Conservation (phyloP, 1,140 invertebrate species). For the Propsilocerus akamusi region DNA sequence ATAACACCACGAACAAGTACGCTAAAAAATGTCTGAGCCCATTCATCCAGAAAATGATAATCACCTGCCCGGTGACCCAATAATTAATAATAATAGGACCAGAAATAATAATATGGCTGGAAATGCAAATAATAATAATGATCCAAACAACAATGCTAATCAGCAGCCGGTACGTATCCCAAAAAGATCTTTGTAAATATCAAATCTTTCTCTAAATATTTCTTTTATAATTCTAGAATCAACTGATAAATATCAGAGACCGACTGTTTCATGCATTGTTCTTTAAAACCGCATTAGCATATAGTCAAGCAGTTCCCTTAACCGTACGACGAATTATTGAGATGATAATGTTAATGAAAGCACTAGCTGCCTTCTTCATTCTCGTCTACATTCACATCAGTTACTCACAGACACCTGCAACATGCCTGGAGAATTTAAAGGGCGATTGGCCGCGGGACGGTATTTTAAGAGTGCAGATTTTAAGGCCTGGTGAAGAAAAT, state of each 20-base stretch:
- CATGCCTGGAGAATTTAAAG: slow-evolving; percentile 79
- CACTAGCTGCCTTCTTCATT: slow-evolving; percentile 73
- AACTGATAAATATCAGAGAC: slow-evolving; percentile 69
- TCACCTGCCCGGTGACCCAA: slow-evolving; percentile 26
- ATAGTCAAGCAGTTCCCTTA: slow-evolving; percentile 69
- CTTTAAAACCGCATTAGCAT: slow-evolving; percentile 74
- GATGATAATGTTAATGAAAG: slow-evolving; percentile 78
- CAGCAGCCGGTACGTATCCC: too few relatives aligned
- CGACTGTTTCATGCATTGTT: slow-evolving; percentile 91
- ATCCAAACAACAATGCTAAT: not conserved
- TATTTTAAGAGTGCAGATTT: slow-evolving; percentile 85
- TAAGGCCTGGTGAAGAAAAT: slow-evolving; percentile 45
- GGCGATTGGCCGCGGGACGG: slow-evolving; percentile 78
- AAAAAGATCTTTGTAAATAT: too few relatives aligned
- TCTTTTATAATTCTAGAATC: slow-evolving; percentile 32
- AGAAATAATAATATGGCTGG: slow-evolving; percentile 30
- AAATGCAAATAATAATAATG: not conserved
- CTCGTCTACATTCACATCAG: slow-evolving; percentile 89
- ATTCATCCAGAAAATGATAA: slow-evolving; percentile 33
- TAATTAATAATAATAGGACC: slow-evolving; percentile 31
- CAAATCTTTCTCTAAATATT: not conserved
- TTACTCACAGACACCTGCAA: slow-evolving; percentile 81
- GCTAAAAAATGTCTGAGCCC: slow-evolving; percentile 9
- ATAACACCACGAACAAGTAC: not conserved
- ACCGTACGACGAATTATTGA: slow-evolving; percentile 75